phyloP scores from a whole-genome alignment of 2,888 invertebrate species.

The Fragum fragum region DNA sequence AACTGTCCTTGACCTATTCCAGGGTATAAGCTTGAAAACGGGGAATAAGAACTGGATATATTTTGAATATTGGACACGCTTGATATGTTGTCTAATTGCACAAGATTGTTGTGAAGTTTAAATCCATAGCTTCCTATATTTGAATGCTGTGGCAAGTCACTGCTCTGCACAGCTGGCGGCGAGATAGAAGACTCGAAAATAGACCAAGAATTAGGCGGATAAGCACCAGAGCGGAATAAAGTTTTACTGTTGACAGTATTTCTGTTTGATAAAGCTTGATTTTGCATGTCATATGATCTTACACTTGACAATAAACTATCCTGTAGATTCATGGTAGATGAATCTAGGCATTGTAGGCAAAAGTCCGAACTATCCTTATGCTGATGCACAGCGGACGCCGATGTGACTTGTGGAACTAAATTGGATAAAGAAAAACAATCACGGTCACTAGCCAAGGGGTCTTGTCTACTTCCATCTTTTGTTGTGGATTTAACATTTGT shows the following conservation, averaged over 20 bases:
- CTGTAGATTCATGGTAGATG: conserved; percentile 47
- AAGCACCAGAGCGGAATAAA: conserved; percentile 50
- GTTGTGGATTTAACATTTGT: conserved; percentile 44
- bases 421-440: neutral
- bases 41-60: conserved; percentile 56
- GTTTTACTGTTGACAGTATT: conserved; percentile 51
- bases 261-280: conserved; percentile 51
- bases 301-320: conserved; percentile 63
- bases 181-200: conserved; percentile 43
- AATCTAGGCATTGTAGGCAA: conserved; percentile 61
- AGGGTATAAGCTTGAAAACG: conserved; percentile 57
- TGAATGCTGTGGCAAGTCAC: conserved; percentile 46
- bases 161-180: conserved; percentile 32
- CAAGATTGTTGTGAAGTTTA: conserved; percentile 62
- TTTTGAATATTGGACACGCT: conserved; percentile 50
- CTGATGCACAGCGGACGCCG: neutral
- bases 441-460: neutral
- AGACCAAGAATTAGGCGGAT: conserved; percentile 47
- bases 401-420: neutral
- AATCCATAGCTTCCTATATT: conserved; percentile 57
- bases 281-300: conserved; percentile 59
- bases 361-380: conserved; percentile 46
- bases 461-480: conserved; percentile 34
- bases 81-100: conserved; percentile 61
- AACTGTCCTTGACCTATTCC: conserved; percentile 48